Percentiles rank a stretch among this genome's conserved stretches.
These are phyloP conservation scores for Lissocephala sabroskyi DNA, from an alignment of 2,888 invertebrate species.

Conservation along the genomic window DNA sequence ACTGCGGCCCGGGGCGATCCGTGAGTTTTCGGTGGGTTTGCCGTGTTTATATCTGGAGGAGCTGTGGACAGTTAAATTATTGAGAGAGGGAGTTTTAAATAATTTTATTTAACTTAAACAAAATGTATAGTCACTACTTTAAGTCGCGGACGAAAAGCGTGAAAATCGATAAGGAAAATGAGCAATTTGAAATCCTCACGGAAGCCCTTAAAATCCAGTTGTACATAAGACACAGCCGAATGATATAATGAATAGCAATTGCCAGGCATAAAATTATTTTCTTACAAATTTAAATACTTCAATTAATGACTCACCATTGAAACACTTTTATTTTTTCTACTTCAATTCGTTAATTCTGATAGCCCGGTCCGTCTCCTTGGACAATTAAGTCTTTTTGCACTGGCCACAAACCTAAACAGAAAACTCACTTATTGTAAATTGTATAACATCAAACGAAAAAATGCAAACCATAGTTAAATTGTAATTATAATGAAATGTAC, in stretches of 20 bases:
- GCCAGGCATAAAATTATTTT: conserved; percentile 60
- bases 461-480: conserved; percentile 65
- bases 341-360: conserved; percentile 21
- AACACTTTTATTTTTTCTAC: conserved; percentile 6
- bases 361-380: conserved; percentile 24
- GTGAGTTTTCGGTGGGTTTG: background rate
- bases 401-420: conserved; percentile 61
- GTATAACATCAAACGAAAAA: conserved; percentile 36
- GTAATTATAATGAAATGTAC: conserved; percentile 63
- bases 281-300: conserved; percentile 25
- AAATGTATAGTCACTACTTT: conserved; percentile 73
- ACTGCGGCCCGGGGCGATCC: conserved; percentile 5
- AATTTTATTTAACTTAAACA: conserved; percentile 64
- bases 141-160: conserved; percentile 49
- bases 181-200: conserved; percentile 7
- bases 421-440: conserved; percentile 51
- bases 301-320: conserved; percentile 11
- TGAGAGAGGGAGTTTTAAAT: conserved; percentile 43
- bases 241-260: conserved; percentile 33
- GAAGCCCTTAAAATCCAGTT: conserved; percentile 17
- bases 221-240: conserved; percentile 45
- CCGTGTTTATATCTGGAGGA: background rate
- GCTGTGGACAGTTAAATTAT: conserved; percentile 48
- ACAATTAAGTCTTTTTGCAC: conserved; percentile 69
- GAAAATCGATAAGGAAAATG: conserved; percentile 15